These are phyloP conservation scores for Chrysaora quinquecirrha DNA, from an alignment of 30 jellyfish, hydroid and myxozoan genomes.

Conservation along the genomic window DNA sequence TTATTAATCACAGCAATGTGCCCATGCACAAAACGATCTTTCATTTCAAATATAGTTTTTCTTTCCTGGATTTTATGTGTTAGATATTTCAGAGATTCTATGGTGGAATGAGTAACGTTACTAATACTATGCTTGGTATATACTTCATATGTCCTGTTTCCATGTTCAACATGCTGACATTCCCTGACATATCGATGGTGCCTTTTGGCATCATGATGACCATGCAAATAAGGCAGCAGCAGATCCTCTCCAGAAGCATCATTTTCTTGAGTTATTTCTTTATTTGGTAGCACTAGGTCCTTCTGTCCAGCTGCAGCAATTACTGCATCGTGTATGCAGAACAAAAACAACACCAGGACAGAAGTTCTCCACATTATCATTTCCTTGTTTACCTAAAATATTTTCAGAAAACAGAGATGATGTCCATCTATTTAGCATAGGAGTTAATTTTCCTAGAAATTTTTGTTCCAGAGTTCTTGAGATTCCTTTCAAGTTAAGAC, in stretches of 20 bases:
- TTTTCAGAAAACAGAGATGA: no score
- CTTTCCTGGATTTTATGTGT: not conserved
- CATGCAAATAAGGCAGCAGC: constrained; percentile 54
- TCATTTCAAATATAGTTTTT: not conserved
- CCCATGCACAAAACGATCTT: constrained; percentile 44
- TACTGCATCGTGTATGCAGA: no score
- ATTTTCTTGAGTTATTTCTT: not conserved
- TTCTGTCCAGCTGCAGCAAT: not conserved
- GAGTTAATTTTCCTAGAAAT: no score
- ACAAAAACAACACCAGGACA: no score
- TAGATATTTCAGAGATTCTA: constrained; percentile 19
- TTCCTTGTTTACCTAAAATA: no score
- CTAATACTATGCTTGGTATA: not conserved
- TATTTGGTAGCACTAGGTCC: not conserved
- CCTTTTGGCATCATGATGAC: constrained; percentile 61
- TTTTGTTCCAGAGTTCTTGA: no score
- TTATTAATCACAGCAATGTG: constrained; percentile 62
- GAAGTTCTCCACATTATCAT: no score
- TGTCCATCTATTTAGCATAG: no score
- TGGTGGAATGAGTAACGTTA: not conserved
- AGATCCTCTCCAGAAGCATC: constrained; percentile 24
- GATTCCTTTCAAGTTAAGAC: no score
- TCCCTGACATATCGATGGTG: constrained; percentile 73
- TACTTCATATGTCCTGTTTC: constrained; percentile 64
- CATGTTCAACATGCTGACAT: constrained; percentile 75